phyloP scores from a whole-genome alignment of 1,140 invertebrate genomes.

The Dendroctonus valens region DNA sequence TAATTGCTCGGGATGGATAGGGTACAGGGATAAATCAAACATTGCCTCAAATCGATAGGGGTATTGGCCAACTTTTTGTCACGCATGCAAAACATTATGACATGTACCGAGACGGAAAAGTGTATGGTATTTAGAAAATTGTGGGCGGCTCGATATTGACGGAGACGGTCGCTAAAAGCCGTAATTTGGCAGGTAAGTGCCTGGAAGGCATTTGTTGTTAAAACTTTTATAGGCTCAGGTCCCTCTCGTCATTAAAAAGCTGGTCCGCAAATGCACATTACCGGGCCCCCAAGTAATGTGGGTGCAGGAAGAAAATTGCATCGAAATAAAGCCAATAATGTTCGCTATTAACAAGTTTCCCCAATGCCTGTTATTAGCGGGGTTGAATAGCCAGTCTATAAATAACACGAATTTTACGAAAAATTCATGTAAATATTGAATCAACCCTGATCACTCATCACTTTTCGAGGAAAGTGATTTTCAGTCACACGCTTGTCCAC shows the following conservation, averaged over 20 bases:
- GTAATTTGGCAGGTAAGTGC: slow-evolving; percentile 1
- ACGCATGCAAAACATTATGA: no score
- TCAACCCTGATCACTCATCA: no score
- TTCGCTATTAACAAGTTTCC: slow-evolving; percentile 6
- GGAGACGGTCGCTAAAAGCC: slow-evolving; percentile 1
- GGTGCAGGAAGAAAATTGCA: slow-evolving; percentile 6
- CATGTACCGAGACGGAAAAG: no score
- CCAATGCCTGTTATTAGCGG: neutral
- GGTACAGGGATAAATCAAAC: neutral
- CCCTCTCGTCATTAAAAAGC: slow-evolving; percentile 1
- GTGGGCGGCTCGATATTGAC: neutral
- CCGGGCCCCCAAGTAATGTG: neutral
- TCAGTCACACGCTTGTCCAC: no score
- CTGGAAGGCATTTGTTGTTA: neutral
- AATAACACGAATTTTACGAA: no score
- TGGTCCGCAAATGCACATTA: neutral
- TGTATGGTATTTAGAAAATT: no score
- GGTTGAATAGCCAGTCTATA: no score
- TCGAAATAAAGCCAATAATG: slow-evolving; percentile 12
- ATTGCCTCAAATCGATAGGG: neutral
- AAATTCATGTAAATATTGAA: no score
- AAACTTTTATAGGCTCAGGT: slow-evolving; percentile 1
- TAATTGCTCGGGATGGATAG: no score
- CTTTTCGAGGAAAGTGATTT: no score
- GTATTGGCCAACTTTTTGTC: no score